These are phyloP conservation scores for Napeogenes sylphis DNA, from an alignment of 2,888 invertebrate species.

Conservation along the genomic window DNA sequence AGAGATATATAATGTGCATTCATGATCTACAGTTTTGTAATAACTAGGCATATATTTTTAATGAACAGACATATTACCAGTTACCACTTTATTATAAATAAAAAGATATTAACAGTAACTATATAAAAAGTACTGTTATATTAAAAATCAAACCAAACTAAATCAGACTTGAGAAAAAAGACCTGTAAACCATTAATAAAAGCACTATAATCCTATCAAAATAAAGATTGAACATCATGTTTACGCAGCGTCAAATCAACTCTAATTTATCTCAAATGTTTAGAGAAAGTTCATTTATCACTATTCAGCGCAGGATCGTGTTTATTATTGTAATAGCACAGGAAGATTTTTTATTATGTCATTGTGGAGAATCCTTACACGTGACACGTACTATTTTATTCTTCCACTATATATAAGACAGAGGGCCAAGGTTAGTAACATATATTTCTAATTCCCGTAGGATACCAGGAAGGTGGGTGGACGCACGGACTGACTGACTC, in stretches of 20 bases:
- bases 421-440: conserved; percentile 5
- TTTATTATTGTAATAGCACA: conserved; percentile 22
- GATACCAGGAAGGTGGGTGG: conserved; percentile 13
- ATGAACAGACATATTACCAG: no score
- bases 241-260: conserved; percentile 16
- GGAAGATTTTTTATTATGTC: neutral
- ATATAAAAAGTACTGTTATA: no score
- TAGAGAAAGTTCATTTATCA: conserved; percentile 30
- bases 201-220: neutral
- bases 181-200: neutral
- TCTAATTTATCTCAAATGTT: conserved; percentile 22
- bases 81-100: no score
- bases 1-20: no score
- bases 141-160: neutral
- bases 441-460: conserved; percentile 2
- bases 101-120: no score
- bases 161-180: neutral
- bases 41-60: no score
- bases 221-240: conserved; percentile 4
- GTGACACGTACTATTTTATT: neutral
- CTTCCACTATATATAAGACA: neutral
- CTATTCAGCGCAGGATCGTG: conserved; percentile 27
- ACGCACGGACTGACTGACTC: conserved; percentile 9
- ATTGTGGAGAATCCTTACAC: no score
- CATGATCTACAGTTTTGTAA: no score